phyloP scores from a whole-genome alignment of 2,797 vertebrate species.

The Tapera naevia region DNA sequence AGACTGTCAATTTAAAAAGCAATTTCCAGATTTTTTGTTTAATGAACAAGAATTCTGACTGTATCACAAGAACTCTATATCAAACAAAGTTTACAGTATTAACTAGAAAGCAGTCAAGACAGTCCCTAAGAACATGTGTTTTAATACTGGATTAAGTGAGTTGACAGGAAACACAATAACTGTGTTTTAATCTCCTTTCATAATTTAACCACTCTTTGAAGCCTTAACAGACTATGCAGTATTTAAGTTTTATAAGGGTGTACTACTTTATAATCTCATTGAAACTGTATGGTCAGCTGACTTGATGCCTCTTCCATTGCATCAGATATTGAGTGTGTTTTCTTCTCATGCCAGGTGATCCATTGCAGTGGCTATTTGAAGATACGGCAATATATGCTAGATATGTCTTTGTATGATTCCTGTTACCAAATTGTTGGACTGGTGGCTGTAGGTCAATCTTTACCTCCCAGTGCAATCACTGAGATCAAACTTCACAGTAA shows the following conservation, averaged over 20 bases:
- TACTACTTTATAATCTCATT: neutral
- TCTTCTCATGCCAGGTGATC: conserved; percentile 83
- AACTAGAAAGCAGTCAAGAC: neutral
- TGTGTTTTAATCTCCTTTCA: neutral
- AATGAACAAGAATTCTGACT: neutral
- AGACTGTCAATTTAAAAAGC: neutral
- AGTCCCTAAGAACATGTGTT: neutral
- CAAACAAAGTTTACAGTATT: neutral
- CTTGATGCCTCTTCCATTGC: neutral
- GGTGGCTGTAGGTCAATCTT: conserved; percentile 91
- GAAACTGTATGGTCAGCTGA: neutral
- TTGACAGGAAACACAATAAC: neutral
- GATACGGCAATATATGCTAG: conserved; percentile 89
- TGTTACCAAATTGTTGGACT: conserved; percentile 91
- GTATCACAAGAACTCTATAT: neutral
- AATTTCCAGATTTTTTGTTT: neutral
- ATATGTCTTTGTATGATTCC: conserved; percentile 87
- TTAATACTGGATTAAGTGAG: neutral
- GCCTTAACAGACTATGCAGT: neutral
- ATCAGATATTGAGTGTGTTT: neutral
- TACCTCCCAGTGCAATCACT: conserved; percentile 92
- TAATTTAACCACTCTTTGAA: neutral
- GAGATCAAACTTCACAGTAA: conserved; percentile 96
- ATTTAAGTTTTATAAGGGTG: neutral
- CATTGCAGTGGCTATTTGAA: conserved; percentile 97